Conservation (phyloP, 1,140 invertebrate genomes). For the Hyposmocoma kahamanoa region DNA sequence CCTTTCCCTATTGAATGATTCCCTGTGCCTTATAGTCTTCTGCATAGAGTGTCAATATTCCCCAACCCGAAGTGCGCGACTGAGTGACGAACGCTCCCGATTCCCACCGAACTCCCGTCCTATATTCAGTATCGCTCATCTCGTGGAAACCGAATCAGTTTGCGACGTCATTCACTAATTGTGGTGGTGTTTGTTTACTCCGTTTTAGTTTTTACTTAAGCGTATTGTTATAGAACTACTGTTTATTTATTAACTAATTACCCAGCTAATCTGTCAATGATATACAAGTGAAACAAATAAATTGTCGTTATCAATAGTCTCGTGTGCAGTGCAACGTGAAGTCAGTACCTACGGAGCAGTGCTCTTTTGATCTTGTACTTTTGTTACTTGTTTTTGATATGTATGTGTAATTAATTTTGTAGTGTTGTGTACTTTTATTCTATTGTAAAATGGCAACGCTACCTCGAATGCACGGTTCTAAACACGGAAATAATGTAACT, state of each 20-base stretch:
- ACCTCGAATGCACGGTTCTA: conserved; percentile 52
- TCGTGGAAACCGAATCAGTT: conserved; percentile 14
- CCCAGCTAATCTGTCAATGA: background rate
- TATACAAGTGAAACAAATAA: background rate
- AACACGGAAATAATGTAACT: conserved; percentile 41
- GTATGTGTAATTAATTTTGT: conserved; percentile 3
- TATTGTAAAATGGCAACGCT: conserved; percentile 52
- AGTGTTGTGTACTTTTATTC: background rate
- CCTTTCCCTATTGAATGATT: no score
- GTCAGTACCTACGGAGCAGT: no score
- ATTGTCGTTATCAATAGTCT: conserved; percentile 14
- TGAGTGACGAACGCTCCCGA: conserved; percentile 36
- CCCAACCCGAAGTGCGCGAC: conserved; percentile 11
- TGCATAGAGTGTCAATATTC: conserved; percentile 14
- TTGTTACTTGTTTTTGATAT: conserved; percentile 11
- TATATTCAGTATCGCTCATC: conserved; percentile 29
- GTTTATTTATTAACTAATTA: conserved; percentile 1
- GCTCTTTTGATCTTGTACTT: conserved; percentile 18
- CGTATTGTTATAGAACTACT: background rate
- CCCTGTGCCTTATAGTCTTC: conserved; percentile 18
- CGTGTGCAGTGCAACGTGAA: conserved; percentile 21
- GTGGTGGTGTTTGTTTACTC: conserved; percentile 28
- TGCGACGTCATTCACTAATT: conserved; percentile 21
- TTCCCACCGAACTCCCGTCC: conserved; percentile 31
- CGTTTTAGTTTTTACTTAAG: conserved; percentile 9